These are phyloP conservation scores for Rotaria sp. DNA, from an alignment of 2,888 invertebrate genomes.

Conservation along the genomic window DNA sequence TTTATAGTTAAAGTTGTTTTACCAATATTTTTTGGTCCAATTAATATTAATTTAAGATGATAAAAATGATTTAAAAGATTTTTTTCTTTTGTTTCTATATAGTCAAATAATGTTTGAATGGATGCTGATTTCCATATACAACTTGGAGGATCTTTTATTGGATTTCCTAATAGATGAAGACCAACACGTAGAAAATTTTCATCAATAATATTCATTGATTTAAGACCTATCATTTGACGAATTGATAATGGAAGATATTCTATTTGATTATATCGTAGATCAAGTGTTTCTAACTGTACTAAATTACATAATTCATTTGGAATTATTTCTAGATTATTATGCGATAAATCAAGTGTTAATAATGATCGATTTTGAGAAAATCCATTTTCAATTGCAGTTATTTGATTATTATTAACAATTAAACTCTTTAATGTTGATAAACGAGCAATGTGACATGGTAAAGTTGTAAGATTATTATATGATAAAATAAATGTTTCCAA, in stretches of 20 bases:
- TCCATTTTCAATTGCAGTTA: neutral
- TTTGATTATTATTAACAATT: no score
- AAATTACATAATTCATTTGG: conserved; percentile 30
- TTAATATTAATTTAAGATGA: neutral
- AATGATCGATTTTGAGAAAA: neutral
- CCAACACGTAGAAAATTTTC: conserved; percentile 1
- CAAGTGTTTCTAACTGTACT: conserved; percentile 30
- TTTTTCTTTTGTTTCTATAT: conserved; percentile 2
- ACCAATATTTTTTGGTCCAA: conserved; percentile 9
- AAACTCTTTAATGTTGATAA: no score
- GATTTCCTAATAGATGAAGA: neutral
- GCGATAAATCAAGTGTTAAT: neutral
- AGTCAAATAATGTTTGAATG: neutral
- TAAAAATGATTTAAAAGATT: neutral
- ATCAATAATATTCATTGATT: neutral
- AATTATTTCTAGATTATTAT: conserved; percentile 30
- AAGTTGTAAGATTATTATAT: neutral
- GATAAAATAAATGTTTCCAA: neutral
- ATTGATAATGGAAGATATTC: neutral
- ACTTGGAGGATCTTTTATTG: neutral
- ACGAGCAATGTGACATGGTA: no score
- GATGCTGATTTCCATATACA: neutral
- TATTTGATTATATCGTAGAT: conserved; percentile 33
- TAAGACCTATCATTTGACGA: neutral
- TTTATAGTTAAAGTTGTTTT: neutral